These are phyloP conservation scores for Malurus melanocephalus DNA, from an alignment of 2,113 vertebrate species.

Conservation along the genomic window DNA sequence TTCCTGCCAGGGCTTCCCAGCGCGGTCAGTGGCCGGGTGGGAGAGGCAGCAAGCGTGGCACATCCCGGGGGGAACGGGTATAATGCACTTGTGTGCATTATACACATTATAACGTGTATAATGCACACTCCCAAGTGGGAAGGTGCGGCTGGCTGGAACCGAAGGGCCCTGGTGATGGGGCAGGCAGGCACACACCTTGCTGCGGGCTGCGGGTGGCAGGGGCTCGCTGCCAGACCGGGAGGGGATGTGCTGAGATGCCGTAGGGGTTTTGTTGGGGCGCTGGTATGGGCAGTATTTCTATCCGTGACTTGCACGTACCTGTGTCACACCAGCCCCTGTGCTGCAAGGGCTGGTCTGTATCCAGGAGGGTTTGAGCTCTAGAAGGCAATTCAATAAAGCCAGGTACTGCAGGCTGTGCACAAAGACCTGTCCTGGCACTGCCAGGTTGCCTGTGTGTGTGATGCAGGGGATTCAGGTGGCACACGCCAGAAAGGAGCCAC, in stretches of 20 bases:
- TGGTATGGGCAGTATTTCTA: not conserved
- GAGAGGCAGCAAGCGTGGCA: not conserved
- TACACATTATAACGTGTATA: too few relatives aligned
- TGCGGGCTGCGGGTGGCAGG: not conserved
- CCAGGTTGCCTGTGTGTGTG: not conserved
- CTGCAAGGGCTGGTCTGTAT: not conserved
- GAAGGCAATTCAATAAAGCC: not conserved
- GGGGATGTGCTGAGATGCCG: rapidly evolving
- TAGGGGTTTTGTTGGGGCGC: not conserved
- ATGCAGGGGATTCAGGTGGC: not conserved
- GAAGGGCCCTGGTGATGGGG: not conserved
- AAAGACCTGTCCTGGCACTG: not conserved
- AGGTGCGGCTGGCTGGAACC: not conserved
- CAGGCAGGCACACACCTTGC: not conserved
- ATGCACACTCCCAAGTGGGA: too few relatives aligned
- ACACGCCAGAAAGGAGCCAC: rapidly evolving
- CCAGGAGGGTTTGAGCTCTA: not conserved
- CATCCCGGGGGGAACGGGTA: rapidly evolving
- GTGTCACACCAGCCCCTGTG: not conserved
- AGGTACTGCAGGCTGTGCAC: not conserved
- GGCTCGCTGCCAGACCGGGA: not conserved
- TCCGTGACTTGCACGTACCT: not conserved
- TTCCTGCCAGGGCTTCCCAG: rapidly evolving
- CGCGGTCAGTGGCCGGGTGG: rapidly evolving
- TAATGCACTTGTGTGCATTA: rapidly evolving